Conservation (phyloP, 2,113 vertebrate genomes). For the Stictonetta naevosa region DNA sequence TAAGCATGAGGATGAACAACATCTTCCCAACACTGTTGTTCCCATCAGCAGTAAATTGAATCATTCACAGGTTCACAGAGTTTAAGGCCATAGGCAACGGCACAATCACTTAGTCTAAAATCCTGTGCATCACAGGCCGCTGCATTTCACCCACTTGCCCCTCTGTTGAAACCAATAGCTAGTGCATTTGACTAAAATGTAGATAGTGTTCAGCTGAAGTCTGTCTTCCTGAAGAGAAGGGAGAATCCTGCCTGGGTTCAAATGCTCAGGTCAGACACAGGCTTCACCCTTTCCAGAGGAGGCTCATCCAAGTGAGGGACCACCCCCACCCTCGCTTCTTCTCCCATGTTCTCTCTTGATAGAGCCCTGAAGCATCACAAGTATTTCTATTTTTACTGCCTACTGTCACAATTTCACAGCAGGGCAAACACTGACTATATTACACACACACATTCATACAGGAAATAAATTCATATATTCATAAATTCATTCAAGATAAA, state of each 20-base stretch:
- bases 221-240: not conserved
- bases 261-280: rapidly evolving
- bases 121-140: not conserved
- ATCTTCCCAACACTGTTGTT: not conserved
- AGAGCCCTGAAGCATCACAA: not conserved
- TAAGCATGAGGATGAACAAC: not conserved
- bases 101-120: not conserved
- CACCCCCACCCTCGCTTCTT: not conserved
- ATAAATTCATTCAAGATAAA: not conserved
- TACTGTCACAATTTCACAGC: not conserved
- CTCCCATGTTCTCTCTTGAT: not conserved
- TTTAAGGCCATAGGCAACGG: not conserved
- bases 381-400: slow-evolving; percentile 13
- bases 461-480: not conserved
- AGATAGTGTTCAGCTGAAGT: rapidly evolving
- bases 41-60: not conserved
- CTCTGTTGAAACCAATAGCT: rapidly evolving
- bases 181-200: rapidly evolving
- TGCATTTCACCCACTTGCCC: not conserved
- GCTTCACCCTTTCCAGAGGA: not conserved
- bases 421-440: not conserved
- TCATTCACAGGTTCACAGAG: not conserved
- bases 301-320: not conserved
- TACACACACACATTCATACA: not conserved
- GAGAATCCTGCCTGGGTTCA: not conserved